These are phyloP conservation scores for Melanotaenia trifasciata DNA, from an alignment of 2,797 vertebrate species.

Conservation along the genomic window DNA sequence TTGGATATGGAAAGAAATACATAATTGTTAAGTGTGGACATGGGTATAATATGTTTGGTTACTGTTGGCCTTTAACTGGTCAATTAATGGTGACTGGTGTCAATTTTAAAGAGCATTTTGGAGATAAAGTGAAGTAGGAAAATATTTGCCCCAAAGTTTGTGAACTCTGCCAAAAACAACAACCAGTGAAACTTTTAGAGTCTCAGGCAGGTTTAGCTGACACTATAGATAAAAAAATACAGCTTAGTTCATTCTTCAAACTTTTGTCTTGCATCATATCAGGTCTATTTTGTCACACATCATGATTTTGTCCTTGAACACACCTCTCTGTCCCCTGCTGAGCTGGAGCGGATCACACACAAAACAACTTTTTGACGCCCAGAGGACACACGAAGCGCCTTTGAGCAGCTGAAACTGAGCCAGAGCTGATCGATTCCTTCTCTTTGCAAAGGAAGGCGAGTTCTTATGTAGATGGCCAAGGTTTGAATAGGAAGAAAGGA, in stretches of 20 bases:
- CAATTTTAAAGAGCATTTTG: background rate
- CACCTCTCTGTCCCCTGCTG: conserved; percentile 33
- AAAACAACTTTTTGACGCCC: conserved; percentile 56
- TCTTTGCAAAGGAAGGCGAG: conserved; percentile 59
- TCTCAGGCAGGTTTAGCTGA: conserved; percentile 7
- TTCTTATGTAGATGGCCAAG: conserved; percentile 73
- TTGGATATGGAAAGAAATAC: background rate
- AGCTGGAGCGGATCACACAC: conserved; percentile 56
- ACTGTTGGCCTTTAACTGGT: background rate
- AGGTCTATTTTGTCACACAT: conserved; percentile 33
- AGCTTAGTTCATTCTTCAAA: conserved; percentile 7
- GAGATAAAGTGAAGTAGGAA: background rate
- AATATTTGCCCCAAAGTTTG: background rate
- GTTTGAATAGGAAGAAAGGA: conserved; percentile 77
- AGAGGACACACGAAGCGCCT: conserved; percentile 48
- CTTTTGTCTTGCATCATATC: conserved; percentile 29
- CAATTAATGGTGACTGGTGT: background rate
- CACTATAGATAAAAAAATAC: conserved; percentile 6
- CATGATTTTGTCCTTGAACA: conserved; percentile 51
- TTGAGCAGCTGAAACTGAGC: conserved; percentile 72
- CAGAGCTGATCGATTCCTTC: conserved; percentile 73
- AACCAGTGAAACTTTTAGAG: background rate
- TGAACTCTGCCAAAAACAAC: conserved; percentile 3
- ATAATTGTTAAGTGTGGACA: background rate
- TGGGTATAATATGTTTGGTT: background rate